Conservation (phyloP, 1,140 invertebrate species). For the Hycleus cichorii region DNA sequence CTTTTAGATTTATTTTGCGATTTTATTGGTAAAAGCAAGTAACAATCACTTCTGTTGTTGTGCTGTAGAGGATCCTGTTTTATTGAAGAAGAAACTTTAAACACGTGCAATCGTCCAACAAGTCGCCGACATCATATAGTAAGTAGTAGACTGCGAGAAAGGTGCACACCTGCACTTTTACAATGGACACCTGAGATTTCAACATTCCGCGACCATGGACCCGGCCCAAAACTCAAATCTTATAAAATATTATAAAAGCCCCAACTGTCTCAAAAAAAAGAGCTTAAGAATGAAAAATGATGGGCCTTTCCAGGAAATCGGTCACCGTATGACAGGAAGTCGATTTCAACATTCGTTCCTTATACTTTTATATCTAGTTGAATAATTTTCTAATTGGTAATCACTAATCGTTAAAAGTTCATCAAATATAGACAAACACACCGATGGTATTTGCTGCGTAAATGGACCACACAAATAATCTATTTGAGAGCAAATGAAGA, state of each 20-base stretch:
- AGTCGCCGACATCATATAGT: slow-evolving; percentile 4
- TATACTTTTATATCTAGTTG: too few species aligned
- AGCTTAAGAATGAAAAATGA: slow-evolving; percentile 14
- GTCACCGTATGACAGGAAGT: not conserved
- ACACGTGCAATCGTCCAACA: slow-evolving; percentile 12
- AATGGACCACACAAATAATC: slow-evolving; percentile 1
- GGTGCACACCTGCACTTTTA: slow-evolving; percentile 25
- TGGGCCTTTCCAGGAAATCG: not conserved
- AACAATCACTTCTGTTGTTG: not conserved
- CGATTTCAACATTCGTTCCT: too few species aligned
- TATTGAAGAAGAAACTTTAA: slow-evolving; percentile 2
- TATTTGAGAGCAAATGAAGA: not conserved
- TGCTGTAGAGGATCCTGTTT: not conserved
- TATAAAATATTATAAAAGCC: slow-evolving; percentile 7
- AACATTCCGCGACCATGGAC: slow-evolving; percentile 21
- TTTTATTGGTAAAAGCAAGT: not conserved
- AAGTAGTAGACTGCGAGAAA: slow-evolving; percentile 3
- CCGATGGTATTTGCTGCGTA: not conserved
- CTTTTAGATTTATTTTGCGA: not conserved
- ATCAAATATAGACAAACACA: not conserved
- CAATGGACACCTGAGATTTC: slow-evolving; percentile 26
- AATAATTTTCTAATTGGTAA: too few species aligned
- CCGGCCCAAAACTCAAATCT: slow-evolving; percentile 8
- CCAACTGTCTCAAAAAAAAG: slow-evolving; percentile 8
- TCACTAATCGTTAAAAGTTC: not conserved